These are phyloP conservation scores for Dreissena rostriformis DNA, from an alignment of 1,140 invertebrate species.

Conservation along the genomic window DNA sequence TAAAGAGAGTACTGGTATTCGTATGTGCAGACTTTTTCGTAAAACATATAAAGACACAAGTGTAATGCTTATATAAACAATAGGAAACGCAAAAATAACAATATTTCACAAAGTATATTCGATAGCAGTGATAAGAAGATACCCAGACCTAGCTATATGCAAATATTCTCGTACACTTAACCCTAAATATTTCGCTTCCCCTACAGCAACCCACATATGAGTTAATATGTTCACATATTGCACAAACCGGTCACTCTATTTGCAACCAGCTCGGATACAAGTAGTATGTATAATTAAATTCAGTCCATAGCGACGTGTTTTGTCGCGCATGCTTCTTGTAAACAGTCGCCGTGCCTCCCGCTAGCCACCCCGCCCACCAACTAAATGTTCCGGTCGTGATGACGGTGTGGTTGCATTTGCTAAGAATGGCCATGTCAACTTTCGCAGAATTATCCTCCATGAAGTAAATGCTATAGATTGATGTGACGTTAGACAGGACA, in stretches of 20 bases:
- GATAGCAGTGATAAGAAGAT: too few species aligned
- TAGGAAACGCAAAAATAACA: too few species aligned
- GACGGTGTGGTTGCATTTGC: slow-evolving; percentile 70
- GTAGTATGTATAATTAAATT: slow-evolving; percentile 46
- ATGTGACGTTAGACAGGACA: slow-evolving; percentile 10
- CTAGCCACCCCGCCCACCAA: slow-evolving; percentile 74
- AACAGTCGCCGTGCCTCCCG: slow-evolving; percentile 64
- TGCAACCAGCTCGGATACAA: slow-evolving; percentile 45
- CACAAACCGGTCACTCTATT: slow-evolving; percentile 17
- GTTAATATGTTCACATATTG: too few species aligned
- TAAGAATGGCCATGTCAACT: slow-evolving; percentile 69
- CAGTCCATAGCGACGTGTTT: slow-evolving; percentile 3
- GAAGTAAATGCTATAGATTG: slow-evolving; percentile 23
- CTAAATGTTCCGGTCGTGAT: slow-evolving; percentile 73
- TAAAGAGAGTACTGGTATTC: too few species aligned
- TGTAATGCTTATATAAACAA: too few species aligned
- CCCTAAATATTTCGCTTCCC: too few species aligned
- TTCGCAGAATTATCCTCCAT: slow-evolving; percentile 35
- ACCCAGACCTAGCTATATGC: too few species aligned
- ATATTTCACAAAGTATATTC: too few species aligned
- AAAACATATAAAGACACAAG: too few species aligned
- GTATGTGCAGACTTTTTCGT: too few species aligned
- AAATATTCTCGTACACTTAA: too few species aligned
- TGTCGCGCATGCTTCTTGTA: slow-evolving; percentile 62
- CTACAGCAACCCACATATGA: too few species aligned